Evolutionary conservation across 2,888 invertebrate species (phyloP), one percentile per base, ranked within the genome.

Genomic region (Steinernema scapterisci): DNA sequence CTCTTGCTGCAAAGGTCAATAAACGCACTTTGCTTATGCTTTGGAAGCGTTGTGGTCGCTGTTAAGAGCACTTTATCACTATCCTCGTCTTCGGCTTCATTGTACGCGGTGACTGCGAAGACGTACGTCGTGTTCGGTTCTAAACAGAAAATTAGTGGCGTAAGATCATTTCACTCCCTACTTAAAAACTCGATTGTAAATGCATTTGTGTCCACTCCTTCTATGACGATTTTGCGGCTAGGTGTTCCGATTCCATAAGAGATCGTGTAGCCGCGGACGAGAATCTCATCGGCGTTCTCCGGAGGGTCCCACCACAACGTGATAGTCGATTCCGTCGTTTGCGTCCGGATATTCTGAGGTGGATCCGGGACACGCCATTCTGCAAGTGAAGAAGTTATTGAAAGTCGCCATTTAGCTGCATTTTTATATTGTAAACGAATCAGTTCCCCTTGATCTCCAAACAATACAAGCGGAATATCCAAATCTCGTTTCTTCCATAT

Each of bases 221-320:
- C 86, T 43, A 86, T 84, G 23, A 86, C 78, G 27, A 87, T 80
- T 43, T 81, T 77, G 38, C 82, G 77, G 5, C 81, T 80, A 11
- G 85, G 84, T 27, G 82, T 83, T 48, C 83, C 85, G 48, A 83
- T 80, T 3, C 86, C 86, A 72, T 84, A 86, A 13, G 84, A 84
- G 52, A 86, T 80, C 21, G 86, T 85, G 75, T 86, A 86, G 13
- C 86, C 86, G 46, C 86, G 73, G 6, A 86, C 85, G 48, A 86
- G 78, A 9, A 87, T 77, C 7, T 81, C 76, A 27, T 80, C 75
- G 1, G 79, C 75, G 71, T 79, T 81, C 9, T 80, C 76, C 7
- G 86, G 86, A 0, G 84, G 82, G 45, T 87, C 83, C 86, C 86
- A 86, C 85, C 85, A 86, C 13, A 86, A 78, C 0, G 86, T 86